phyloP scores from a whole-genome alignment of 2,888 invertebrate species.

The Melinaea menophilus region DNA sequence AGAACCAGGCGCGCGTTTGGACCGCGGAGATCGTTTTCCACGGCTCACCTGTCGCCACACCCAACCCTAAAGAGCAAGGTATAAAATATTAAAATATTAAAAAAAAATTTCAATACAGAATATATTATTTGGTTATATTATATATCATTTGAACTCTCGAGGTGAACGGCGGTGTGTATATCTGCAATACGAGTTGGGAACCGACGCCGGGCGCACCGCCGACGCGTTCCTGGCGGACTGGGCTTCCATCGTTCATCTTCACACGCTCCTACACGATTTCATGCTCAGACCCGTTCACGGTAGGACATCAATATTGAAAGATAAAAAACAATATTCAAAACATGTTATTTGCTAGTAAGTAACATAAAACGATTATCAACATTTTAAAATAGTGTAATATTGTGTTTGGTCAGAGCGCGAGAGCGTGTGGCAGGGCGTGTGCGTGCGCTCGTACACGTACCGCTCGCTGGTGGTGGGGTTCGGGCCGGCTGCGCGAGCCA shows the following conservation, averaged over 20 bases:
- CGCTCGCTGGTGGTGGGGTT: conserved; percentile 93
- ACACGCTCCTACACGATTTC: conserved; percentile 89
- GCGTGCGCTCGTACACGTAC: conserved; percentile 94
- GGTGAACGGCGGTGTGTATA: conserved; percentile 92
- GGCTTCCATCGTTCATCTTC: conserved; percentile 94
- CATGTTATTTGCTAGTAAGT: background rate
- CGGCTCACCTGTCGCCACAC: conserved; percentile 87
- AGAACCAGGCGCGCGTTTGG: conserved; percentile 89
- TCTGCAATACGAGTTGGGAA: conserved; percentile 93
- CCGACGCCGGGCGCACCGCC: conserved; percentile 90
- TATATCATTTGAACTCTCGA: conserved; percentile 38
- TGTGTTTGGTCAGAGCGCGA: conserved; percentile 73
- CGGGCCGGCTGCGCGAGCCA: conserved; percentile 90
- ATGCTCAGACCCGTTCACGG: conserved; percentile 87
- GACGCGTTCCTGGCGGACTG: conserved; percentile 93
- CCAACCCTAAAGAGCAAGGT: conserved; percentile 90
- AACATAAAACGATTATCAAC: background rate
- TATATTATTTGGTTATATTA: background rate
- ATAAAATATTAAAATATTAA: conserved; percentile 9
- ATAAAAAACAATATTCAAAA: background rate
- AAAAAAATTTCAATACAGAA: no score
- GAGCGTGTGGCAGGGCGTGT: conserved; percentile 73
- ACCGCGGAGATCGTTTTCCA: conserved; percentile 93
- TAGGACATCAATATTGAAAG: conserved; percentile 38
- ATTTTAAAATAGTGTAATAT: background rate